Evolutionary conservation across 2,888 invertebrate species (phyloP), one percentile per base, ranked within the genome.

Genomic region (Microdon myrmicae): DNA sequence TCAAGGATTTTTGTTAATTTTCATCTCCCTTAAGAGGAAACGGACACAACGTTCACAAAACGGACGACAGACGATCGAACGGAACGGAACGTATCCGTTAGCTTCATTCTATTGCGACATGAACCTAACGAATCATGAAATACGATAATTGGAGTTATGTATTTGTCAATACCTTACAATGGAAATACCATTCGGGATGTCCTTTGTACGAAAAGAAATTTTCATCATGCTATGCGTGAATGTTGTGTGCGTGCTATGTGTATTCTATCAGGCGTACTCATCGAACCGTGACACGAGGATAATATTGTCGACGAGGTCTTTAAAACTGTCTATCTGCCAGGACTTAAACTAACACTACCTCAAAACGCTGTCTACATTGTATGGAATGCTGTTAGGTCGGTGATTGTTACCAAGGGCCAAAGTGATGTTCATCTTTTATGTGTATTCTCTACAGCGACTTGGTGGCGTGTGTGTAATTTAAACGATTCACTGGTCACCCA

Each of bases 121-220:
- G 69, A 69, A 70, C 59, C 67, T 70, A 70, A 70, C 69, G 69
- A 70, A 70, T 70, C 69, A 70, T 70, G 69, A 70, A 70, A 70
- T 70, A 67, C 69, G 69, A 70, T 69, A 70, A 70, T 69, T 70
- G 69, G 66, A 67, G 58, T 64, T 64, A 58, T 64, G 55, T 66
- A 66, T 58, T 58, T 58, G 64, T 64, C 64, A 64, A 64, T 64
- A 58, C 58, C 47, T 58, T 51, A 56, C 45, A 64, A 64, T 49
- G 56, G 22, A 34, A 55, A 32, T 49, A 39, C 37, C 54, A 26
- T 45, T 25, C n/a, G n/a, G 44, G 44, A 44, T 45, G 61, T 45
- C 56, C 56, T 51, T 32, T 45, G 37, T 41, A 26, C 32, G 9
- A 19, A 39, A 44, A 44, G 44, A 54, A 54, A 54, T 45, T 54